Percentiles rank a stretch among this genome's conserved stretches.
Conservation (phyloP, 2,888 invertebrate genomes). For the Heteropelma amictum region DNA sequence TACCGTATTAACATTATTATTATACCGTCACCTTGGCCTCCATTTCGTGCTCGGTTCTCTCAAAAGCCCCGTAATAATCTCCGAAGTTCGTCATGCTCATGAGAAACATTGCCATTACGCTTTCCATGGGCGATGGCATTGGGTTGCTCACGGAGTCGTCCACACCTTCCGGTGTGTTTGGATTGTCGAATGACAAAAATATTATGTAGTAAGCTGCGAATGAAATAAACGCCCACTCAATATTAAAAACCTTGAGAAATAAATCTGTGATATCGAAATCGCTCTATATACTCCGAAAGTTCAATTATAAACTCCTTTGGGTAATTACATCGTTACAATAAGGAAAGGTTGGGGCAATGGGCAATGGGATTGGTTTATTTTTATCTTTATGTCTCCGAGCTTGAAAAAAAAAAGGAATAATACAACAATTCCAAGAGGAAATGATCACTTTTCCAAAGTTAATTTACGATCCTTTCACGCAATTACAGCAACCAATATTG, state of each 20-base stretch:
- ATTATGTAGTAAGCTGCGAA: conserved; percentile 93
- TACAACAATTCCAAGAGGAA: too few species aligned
- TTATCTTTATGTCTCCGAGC: too few species aligned
- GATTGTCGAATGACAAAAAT: conserved; percentile 92
- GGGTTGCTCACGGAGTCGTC: conserved; percentile 91
- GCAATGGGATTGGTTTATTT: too few species aligned
- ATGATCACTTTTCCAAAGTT: too few species aligned
- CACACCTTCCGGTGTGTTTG: conserved; percentile 88
- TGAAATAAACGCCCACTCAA: conserved; percentile 15
- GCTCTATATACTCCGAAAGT: too few species aligned
- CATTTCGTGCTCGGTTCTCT: conserved; percentile 91
- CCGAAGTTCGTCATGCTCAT: conserved; percentile 99
- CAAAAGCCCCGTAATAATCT: conserved; percentile 95
- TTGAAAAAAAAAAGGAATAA: too few species aligned
- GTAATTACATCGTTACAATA: too few species aligned
- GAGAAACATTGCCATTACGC: conserved; percentile 98
- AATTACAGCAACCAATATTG: too few species aligned
- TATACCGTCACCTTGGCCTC: conserved; percentile 87
- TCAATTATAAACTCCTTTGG: too few species aligned
- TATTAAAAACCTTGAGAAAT: background rate
- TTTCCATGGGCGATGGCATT: conserved; percentile 95
- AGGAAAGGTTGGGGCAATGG: too few species aligned
- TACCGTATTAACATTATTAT: background rate
- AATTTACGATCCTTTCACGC: too few species aligned
- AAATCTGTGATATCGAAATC: too few species aligned